Evolutionary conservation across 2,797 vertebrate species (phyloP).

Genomic region (Natrix natrix): DNA sequence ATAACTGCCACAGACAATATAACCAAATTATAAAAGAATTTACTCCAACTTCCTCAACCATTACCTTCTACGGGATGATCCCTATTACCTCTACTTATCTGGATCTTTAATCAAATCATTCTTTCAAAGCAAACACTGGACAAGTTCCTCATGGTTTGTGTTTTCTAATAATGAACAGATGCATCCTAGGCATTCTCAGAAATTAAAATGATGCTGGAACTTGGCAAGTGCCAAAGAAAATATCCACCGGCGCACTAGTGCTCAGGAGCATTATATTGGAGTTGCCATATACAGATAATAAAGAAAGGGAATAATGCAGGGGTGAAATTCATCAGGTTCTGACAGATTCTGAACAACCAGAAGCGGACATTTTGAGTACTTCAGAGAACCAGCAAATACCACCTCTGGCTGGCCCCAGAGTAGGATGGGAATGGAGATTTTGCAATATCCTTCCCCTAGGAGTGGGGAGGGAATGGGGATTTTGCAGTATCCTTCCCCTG

Average conservation of each 20-base stretch:
- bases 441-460: no score
- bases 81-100: background rate
- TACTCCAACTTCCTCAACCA: background rate
- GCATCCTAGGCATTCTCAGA: background rate
- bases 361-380: no score
- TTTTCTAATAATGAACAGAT: background rate
- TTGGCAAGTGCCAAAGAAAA: background rate
- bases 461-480: no score
- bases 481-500: no score
- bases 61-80: background rate
- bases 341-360: no score
- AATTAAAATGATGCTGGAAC: background rate
- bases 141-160: background rate
- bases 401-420: no score
- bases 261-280: background rate
- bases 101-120: background rate
- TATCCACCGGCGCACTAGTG: background rate
- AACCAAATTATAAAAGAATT: background rate
- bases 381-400: no score
- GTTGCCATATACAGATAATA: background rate
- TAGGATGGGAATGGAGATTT: no score
- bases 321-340: no score
- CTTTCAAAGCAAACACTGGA: background rate
- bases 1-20: background rate
- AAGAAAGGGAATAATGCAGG: background rate